Conservation (phyloP, 2,888 invertebrate species). For the Fragum fragum region DNA sequence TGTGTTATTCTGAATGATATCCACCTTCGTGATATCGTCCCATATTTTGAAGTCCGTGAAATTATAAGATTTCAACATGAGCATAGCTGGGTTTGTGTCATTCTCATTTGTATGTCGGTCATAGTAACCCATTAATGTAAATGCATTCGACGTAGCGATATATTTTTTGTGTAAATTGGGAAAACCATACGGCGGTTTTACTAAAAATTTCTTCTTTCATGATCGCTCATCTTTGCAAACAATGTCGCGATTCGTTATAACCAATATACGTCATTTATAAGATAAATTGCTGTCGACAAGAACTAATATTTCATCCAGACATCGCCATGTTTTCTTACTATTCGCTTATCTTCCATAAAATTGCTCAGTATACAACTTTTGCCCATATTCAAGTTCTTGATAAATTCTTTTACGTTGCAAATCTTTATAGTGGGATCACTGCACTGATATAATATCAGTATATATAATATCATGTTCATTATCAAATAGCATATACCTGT, state of each 20-base stretch:
- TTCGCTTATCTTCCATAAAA: too few relatives aligned
- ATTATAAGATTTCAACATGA: too few relatives aligned
- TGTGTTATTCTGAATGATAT: neutral
- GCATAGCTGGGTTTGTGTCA: neutral
- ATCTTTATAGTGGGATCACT: neutral
- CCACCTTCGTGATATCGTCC: neutral
- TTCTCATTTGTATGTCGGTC: neutral
- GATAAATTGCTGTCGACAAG: neutral
- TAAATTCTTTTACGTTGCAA: neutral
- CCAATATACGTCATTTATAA: constrained; percentile 1
- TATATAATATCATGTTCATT: neutral
- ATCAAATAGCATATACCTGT: neutral
- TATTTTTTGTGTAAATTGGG: neutral
- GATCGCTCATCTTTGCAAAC: neutral
- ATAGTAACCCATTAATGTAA: constrained; percentile 1
- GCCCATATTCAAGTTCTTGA: neutral
- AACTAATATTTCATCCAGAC: constrained; percentile 3
- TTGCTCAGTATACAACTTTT: neutral
- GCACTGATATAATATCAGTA: neutral
- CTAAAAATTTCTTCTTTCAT: neutral
- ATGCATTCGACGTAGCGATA: neutral
- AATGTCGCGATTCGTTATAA: neutral
- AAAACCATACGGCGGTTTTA: neutral
- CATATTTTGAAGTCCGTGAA: neutral
- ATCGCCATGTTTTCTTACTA: too few relatives aligned